phyloP scores from a whole-genome alignment of 2,888 invertebrate genomes.

The Octonoba sinensis region DNA sequence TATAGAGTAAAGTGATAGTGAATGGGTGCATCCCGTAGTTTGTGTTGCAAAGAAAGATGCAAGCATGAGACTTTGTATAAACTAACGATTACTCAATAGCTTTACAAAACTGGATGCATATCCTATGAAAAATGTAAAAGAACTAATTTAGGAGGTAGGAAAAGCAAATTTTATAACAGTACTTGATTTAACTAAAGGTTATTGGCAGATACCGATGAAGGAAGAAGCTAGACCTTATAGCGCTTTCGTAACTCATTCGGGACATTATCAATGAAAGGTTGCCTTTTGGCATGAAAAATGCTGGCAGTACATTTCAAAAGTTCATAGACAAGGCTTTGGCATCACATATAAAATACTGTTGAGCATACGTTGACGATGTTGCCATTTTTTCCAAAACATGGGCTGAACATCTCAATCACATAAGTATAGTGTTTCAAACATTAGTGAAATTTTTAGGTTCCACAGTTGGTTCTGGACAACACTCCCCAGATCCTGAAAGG shows the following conservation, averaged over 20 bases:
- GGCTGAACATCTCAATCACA: constrained; percentile 3
- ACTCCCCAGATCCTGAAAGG: not conserved
- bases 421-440: not conserved
- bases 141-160: constrained; percentile 11
- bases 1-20: not conserved
- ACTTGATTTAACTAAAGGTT: constrained; percentile 5
- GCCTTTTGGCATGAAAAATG: constrained; percentile 6
- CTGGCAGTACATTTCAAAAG: too few species aligned
- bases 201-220: constrained; percentile 13
- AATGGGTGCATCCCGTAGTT: too few species aligned
- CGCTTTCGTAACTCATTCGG: constrained; percentile 6
- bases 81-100: constrained; percentile 2
- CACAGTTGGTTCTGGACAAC: not conserved
- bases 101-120: constrained; percentile 4
- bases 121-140: not conserved
- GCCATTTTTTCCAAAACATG: not conserved
- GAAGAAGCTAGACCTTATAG: constrained; percentile 1
- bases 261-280: constrained; percentile 9
- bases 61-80: constrained; percentile 7
- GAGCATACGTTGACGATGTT: not conserved
- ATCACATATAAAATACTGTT: not conserved
- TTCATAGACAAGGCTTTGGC: not conserved
- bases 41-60: not conserved
- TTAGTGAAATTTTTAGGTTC: not conserved
- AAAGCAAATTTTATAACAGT: constrained; percentile 1